Conservation (phyloP, 2,888 invertebrate genomes). For the Palloptera scutellata region DNA sequence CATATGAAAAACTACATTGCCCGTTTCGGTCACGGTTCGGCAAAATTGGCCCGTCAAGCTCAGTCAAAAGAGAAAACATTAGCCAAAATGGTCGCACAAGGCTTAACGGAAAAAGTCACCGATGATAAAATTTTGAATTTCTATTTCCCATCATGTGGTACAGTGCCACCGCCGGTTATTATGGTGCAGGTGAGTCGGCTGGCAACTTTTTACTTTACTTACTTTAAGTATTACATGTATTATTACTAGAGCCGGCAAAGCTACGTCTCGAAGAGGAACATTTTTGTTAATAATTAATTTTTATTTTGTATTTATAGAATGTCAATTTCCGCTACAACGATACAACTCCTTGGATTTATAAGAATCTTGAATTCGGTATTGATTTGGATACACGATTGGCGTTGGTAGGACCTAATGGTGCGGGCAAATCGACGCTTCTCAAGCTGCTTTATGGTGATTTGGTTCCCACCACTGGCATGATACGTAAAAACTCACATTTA, state of each 20-base stretch:
- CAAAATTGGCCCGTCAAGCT: constrained; percentile 97
- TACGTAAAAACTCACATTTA: constrained; percentile 97
- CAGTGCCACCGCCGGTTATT: constrained; percentile 97
- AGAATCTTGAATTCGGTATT: constrained; percentile 97
- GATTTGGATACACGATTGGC: constrained; percentile 96
- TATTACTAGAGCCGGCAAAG: constrained; percentile 26
- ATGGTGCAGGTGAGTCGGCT: constrained; percentile 83
- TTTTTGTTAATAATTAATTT: constrained; percentile 57
- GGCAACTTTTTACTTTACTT: background rate
- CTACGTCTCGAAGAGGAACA: no score
- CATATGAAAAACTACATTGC: constrained; percentile 99
- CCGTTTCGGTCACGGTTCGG: constrained; percentile 98
- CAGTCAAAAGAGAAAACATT: constrained; percentile 99
- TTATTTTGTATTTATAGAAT: constrained; percentile 67
- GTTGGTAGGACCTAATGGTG: constrained; percentile 95
- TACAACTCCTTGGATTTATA: constrained; percentile 89
- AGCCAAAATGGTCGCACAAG: constrained; percentile 99
- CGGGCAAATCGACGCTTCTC: constrained; percentile 94
- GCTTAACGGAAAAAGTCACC: constrained; percentile 93
- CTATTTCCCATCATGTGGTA: constrained; percentile 95
- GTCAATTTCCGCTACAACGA: constrained; percentile 95
- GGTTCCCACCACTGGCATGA: constrained; percentile 94
- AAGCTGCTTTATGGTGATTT: constrained; percentile 96
- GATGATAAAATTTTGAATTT: constrained; percentile 93
- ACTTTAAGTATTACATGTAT: background rate